These are phyloP conservation scores for Eledone cirrhosa DNA, from an alignment of 2,888 invertebrate genomes.

Conservation along the genomic window DNA sequence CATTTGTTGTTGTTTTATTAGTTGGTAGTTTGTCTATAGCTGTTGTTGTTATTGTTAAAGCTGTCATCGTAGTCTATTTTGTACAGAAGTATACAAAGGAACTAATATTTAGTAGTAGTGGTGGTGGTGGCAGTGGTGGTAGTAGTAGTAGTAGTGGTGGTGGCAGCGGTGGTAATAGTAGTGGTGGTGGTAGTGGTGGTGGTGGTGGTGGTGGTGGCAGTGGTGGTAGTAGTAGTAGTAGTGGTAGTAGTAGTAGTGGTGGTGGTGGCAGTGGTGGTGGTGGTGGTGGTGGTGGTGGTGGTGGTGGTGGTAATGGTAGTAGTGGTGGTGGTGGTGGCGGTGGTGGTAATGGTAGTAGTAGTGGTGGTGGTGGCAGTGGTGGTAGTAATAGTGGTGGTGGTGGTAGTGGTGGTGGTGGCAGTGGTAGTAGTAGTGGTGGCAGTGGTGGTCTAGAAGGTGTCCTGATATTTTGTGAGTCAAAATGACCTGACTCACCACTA, in stretches of 20 bases:
- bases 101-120: slow-evolving; percentile 33
- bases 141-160: slow-evolving; percentile 33
- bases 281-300: slow-evolving; percentile 23
- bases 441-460: too few species aligned
- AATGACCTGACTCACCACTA: too few species aligned
- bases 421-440: too few species aligned
- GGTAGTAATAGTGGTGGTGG: too few species aligned
- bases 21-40: not conserved
- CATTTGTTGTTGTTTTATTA: slow-evolving; percentile 37
- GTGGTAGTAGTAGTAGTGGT: slow-evolving; percentile 32
- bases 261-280: slow-evolving; percentile 30
- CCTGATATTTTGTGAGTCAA: too few species aligned
- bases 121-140: slow-evolving; percentile 33
- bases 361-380: too few species aligned
- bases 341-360: slow-evolving; percentile 33
- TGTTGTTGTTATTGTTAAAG: not conserved
- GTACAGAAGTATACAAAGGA: not conserved
- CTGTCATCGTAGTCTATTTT: too few species aligned
- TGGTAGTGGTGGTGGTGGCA: too few species aligned
- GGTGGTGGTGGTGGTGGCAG: slow-evolving; percentile 31
- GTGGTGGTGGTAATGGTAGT: slow-evolving; percentile 31
- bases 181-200: slow-evolving; percentile 33
- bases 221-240: slow-evolving; percentile 32
- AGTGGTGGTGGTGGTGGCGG: slow-evolving; percentile 34
- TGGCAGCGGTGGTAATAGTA: slow-evolving; percentile 32